Evolutionary conservation across 92 coral and sea anemone species (phyloP), one percentile per base, ranked within the genome.

Genomic region (Bergia puertoricense): DNA sequence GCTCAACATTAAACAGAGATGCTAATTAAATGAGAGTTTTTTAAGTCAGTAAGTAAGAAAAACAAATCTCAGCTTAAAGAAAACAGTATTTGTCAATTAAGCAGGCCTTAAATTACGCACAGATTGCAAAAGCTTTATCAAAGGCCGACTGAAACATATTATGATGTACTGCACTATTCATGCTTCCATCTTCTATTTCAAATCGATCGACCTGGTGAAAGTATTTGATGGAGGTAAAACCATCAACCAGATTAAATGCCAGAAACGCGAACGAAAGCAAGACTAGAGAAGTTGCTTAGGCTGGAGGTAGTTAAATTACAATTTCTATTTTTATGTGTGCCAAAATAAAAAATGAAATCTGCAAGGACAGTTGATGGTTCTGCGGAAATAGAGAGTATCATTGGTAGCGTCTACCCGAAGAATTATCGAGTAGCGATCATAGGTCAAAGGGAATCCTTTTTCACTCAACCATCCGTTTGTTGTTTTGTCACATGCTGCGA

Each of bases 361-460:
- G 38, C 75, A 81, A 46, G 85, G 59, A 59, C 16, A 59, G 75
- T 66, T 66, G 48, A 15, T 67, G 45, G 45, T 10, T 43, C 40
- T 37, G 51, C 86, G 86, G 86, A 82, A 82, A 82, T 82, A 40
- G 38, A 16, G 50, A 22, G 41, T 82, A 44, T 67, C 46, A 9
- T 8, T 74, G 48, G 40, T 20, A 74, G 2, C 22, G 76, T 82
- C 86, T 82, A 82, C 76, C 37, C 86, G 86, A 82, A 66, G 86
- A 76, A 67, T 82, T 82, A 82, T 82, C 86, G 86, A 82, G 9
- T 48, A 2, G 76, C 39, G 38, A 82, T 82, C 86, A 82, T n/a
- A 65, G 86, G 86, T 82, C 86, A 82, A 69, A 81, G 67, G 86
- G 54, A 66, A n/a, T 67, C 51, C 74, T 65, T 43, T 82, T 66